Conservation (phyloP, 2,797 vertebrate genomes). For the Gallirallus australis region DNA sequence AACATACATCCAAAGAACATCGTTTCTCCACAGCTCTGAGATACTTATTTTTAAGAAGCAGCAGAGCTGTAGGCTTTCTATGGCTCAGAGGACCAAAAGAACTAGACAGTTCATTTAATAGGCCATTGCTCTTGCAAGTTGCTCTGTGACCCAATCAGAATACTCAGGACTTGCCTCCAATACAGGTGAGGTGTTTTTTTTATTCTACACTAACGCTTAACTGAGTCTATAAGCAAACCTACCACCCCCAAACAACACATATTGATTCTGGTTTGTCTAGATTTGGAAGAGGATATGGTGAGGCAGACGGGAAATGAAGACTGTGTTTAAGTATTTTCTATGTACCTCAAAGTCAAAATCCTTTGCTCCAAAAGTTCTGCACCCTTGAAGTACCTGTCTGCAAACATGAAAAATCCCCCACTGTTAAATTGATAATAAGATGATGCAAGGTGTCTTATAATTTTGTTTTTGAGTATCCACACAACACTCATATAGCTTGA, state of each 20-base stretch:
- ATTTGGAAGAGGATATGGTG: accelerated
- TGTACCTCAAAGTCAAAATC: neutral
- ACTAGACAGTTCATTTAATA: neutral
- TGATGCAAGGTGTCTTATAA: neutral
- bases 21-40: neutral
- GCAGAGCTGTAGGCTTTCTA: neutral
- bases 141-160: neutral
- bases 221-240: neutral
- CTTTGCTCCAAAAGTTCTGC: neutral
- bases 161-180: neutral
- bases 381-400: neutral
- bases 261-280: neutral
- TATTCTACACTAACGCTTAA: neutral
- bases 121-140: neutral
- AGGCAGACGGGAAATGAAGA: neutral
- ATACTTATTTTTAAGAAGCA: neutral
- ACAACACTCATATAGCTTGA: neutral
- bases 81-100: neutral
- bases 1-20: neutral
- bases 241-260: neutral
- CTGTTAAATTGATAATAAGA: neutral
- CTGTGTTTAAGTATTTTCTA: neutral
- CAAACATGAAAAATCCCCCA: neutral
- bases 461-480: neutral
- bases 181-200: neutral